Evolutionary conservation across 2,797 vertebrate genomes (phyloP), one percentile per base, ranked within the genome.

Genomic region (Karalla daura): DNA sequence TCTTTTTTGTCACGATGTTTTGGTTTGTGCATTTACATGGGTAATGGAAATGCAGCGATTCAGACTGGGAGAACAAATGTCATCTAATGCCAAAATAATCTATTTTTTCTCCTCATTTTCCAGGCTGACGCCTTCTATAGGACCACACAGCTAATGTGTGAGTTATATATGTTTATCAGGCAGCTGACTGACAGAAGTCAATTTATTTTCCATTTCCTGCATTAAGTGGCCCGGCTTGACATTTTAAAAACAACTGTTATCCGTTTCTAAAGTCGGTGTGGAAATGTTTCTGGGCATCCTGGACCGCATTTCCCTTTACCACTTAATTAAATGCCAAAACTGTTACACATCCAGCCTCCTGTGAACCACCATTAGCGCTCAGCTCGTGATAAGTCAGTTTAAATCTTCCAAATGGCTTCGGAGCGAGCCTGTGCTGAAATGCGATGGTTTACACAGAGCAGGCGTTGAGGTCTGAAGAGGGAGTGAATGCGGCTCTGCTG

Each of bases 401-500:
- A 75, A 76, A 76, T 73, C 13, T 10, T 43, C 53, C 32, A 27
- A 71, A 79, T 44, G 62, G 61, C 41, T 69, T n/a, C 50, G 21
- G 49, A 72, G 62, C 60, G 62, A 24, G 15, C 39, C 41, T 36
- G 7, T 27, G 32, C 47, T 44, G 36, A 39, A 63, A 65, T 46
- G 20, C 58, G 44, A 62, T 60, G 32, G 47, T 81, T 69, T 49
- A 62, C 45, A 43, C 54, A 41, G 53, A 52, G 60, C 47, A 18
- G 52, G 27, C 35, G 4, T 15, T 10, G 23, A 59, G 51, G 39
- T 74, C 63, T 75, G 37, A 52, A 70, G 74, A 80, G 76, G 63
- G 83, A 63, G 47, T 66, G 70, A 71, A 68, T 52, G 45, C 54
- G 70, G 71, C 64, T 80, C 33, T 35, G 61, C 58, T 70, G 54